Evolutionary conservation across 2,797 vertebrate species (phyloP), one percentile per base, ranked within the genome.

Genomic region (Ctenopoma multispine): DNA sequence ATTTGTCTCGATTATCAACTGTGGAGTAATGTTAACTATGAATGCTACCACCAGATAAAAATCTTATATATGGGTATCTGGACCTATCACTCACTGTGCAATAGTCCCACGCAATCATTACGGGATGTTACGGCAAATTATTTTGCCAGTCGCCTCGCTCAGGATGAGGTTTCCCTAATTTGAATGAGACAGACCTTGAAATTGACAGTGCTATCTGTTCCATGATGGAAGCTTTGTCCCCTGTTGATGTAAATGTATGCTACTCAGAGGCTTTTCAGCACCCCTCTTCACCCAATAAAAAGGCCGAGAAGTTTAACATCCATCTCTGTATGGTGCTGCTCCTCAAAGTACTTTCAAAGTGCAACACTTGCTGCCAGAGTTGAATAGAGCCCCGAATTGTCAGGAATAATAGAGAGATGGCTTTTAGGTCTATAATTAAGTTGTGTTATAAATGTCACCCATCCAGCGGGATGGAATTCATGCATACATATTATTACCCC

Each of bases 391-490:
- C 81, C 66, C 41, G 83, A 82, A 87, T 89, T 92, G 87, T 92
- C 86, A 89, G 91, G 82, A 91, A 92, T 90, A 92, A 92, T 90
- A 91, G 89, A 93, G 88, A 90, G 87, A 92, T 92, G 91, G 90
- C 86, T 94, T 94, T 94, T 92, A 93, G 89, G 88, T 90, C 91
- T 91, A 89, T 93, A 94, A 94, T 93, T 92, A 93, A 93, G 92
- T 90, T 92, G 92, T 90, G 89, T 92, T 93, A 90, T 91, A 93
- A 92, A 93, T 92, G 93, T 93, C 92, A 93, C 79, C 88, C 89
- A 92, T 92, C 90, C 90, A 90, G 83, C 83, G 74, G 88, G 89
- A 92, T 89, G 85, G 89, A 92, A 93, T 91, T 93, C 92, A 91
- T 90, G 89, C 89, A 90, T 93, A 92, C 90, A 92, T 90, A 93